Evolutionary conservation across 2,113 vertebrate species (phyloP).

Genomic region (Chaetops frenatus): DNA sequence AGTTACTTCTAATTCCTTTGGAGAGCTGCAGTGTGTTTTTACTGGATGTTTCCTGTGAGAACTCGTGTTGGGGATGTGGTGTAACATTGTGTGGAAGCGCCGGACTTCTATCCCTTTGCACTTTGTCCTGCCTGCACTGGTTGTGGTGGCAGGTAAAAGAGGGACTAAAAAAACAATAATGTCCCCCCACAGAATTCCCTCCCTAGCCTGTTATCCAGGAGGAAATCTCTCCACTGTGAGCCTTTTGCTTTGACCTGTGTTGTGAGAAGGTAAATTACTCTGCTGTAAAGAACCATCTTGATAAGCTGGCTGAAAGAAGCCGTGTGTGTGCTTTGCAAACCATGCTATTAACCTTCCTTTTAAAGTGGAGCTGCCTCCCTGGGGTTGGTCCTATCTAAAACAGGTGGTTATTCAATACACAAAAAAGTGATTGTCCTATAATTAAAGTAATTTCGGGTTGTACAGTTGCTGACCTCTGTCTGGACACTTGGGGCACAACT

Average conservation of each 20-base stretch:
- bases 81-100: fast-evolving
- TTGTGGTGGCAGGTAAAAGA: neutral
- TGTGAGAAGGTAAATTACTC: neutral
- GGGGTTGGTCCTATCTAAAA: neutral
- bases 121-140: neutral
- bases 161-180: neutral
- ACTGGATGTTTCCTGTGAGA: neutral
- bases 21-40: neutral
- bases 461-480: neutral
- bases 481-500: neutral
- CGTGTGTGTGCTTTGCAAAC: neutral
- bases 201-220: neutral
- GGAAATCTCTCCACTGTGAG: neutral
- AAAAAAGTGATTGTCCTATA: neutral
- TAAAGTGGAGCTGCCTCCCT: neutral
- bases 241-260: neutral
- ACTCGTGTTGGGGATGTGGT: fast-evolving
- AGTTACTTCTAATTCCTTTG: neutral
- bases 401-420: neutral
- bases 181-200: neutral
- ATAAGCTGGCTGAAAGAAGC: neutral
- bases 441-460: neutral
- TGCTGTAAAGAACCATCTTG: neutral
- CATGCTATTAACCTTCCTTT: neutral
- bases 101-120: neutral